Percentiles rank a stretch among this genome's conserved stretches.
Evolutionary conservation across 1,140 invertebrate genomes (phyloP).

Genomic region (Diorhabda elongata): DNA sequence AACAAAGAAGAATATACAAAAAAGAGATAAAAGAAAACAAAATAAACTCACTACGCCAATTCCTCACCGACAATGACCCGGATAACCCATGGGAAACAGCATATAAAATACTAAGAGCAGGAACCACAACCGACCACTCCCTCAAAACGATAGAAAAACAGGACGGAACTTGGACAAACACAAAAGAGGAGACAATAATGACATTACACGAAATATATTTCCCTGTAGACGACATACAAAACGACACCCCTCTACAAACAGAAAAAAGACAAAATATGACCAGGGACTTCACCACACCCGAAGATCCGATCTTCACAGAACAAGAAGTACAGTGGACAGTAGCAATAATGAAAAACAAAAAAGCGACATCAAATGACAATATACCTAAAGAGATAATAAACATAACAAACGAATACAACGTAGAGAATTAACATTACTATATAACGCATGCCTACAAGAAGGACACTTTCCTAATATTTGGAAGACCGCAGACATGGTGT

Average conservation of each 20-base stretch:
- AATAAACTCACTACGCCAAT: neutral
- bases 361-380: neutral
- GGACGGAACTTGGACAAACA: neutral
- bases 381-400: neutral
- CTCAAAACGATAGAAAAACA: neutral
- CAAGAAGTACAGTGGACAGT: neutral
- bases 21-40: neutral
- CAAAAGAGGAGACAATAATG: neutral
- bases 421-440: neutral
- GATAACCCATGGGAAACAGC: too few relatives aligned
- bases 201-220: neutral
- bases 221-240: neutral
- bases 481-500: slow-evolving; percentile 4
- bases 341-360: neutral
- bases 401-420: neutral
- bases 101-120: neutral
- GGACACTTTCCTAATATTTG: slow-evolving; percentile 7
- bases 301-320: neutral
- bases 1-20: slow-evolving; percentile 5
- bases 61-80: too few relatives aligned
- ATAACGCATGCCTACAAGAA: neutral
- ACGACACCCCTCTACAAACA: neutral
- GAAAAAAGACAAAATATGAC: neutral
- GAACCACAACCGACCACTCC: neutral
- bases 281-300: neutral